Evolutionary conservation across 2,888 invertebrate species (phyloP), one percentile per base, ranked within the genome.

Genomic region (Brachylomia viminalis): DNA sequence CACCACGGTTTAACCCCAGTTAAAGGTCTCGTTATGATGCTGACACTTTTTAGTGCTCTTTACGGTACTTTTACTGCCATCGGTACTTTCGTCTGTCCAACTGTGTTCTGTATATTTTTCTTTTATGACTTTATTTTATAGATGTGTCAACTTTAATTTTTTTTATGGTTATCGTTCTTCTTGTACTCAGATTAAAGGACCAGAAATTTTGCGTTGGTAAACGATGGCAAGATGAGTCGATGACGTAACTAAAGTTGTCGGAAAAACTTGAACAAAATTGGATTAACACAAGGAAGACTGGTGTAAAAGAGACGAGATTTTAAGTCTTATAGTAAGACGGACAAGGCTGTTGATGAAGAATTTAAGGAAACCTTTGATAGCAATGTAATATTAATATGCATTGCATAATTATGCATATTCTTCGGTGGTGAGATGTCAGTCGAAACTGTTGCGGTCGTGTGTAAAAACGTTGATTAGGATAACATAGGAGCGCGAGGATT

Each of bases 21-120:
- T 90, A 89, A 77, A 86, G 87, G 87, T 86, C 83, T 87, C 83
- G 85, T 89, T 86, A 87, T 80, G 84, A 82, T 72, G 76, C 86
- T 73, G 80, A 20, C 83, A 82, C 79, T 86, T 88, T 88, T 87
- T 88, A 87, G 86, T 87, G 72, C 76, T 81, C 62, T 78, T 87
- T 72, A 78, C 67, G 73, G 74, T 80, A 83, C 85, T 87, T 88
- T 77, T 76, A 72, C 72, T 76, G 13, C 47, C 52, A 49, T 68
- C 54, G 72, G 70, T 85, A 45, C 83, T 85, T 66, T 72, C 33
- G 68, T 76, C 73, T 66, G 70, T 69, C 65, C 59, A 58, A 79
- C 71, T 69, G 80, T 78, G 84, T 80, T 75, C 76, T 84, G 79
- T 86, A 78, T 84, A 86, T 82, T 82, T 83, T 75, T 77, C 61